Base-by-base conservation (phyloP, 2,113 vertebrate genomes). In the Seriola quinqueradiata region DNA sequence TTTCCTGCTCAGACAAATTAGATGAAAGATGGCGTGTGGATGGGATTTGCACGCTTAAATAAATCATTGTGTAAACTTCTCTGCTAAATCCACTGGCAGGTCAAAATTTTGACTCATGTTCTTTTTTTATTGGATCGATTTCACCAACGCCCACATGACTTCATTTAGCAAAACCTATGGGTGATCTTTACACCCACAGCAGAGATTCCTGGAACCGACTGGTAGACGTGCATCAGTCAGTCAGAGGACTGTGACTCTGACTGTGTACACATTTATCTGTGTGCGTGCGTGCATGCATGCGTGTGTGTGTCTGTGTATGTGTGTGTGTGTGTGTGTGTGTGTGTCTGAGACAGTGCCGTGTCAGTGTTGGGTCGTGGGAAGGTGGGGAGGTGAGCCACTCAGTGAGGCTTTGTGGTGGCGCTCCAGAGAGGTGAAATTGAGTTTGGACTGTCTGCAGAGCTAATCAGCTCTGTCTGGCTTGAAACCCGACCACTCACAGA, bases 401-500 rank as follows among this genome's bases (percentile, higher is more conserved):
- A 61, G 44, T 23, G 19, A 88, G 75, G 74, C 85, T 90, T 87
- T 85, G 89, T 48, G 54, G 81, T 79, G 89, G 87, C 76, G 65
- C 83, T 89, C 85, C 63, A 60, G 28, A 48, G 83, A 84, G 86
- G 81, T 90, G 81, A 90, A 92, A 94, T 93, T 91, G 83, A 94
- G 89, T 94, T 93, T 92, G 86, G 81, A 54, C 81, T 81, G 89
- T 94, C 93, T 91, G 89, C 83, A 66, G 69, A 68, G 83, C 84
- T 90, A 93, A 93, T 94, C 85, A 88, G 81, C 82, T 82, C 81
- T 87, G 89, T 90, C 93, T 90, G 90, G 83, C 68, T 58, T 84
- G 89, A 90, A 90, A 91, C 83, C 83, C 16, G 75, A 89, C 77
- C 75, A 58, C 88, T 89, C 68, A 40, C 79, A 81, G 70, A 92